Evolutionary conservation across 2,888 invertebrate species (phyloP).

Genomic region (Steinernema scapterisci): DNA sequence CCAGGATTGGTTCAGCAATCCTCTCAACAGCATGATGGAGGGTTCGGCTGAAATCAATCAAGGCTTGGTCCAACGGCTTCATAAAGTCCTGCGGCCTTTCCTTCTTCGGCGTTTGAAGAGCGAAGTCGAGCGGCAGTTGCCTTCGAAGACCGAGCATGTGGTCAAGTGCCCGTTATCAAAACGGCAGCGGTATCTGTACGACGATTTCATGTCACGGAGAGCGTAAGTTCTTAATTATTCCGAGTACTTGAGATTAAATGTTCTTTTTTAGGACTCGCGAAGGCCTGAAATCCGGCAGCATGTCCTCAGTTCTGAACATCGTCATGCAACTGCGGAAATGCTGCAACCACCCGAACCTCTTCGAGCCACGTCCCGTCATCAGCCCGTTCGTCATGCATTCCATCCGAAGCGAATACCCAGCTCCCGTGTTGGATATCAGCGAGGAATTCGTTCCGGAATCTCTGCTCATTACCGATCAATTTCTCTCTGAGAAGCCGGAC

Average conservation of each 20-base stretch:
- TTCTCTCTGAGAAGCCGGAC: background rate
- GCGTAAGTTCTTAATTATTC: slow-evolving; percentile 75
- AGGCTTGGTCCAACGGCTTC: slow-evolving; percentile 82
- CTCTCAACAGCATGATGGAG: slow-evolving; percentile 93
- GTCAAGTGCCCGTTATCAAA: slow-evolving; percentile 90
- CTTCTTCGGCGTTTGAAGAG: slow-evolving; percentile 86
- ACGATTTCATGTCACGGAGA: slow-evolving; percentile 97
- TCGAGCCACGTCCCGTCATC: slow-evolving; percentile 90
- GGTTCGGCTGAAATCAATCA: slow-evolving; percentile 89
- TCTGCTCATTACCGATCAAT: background rate
- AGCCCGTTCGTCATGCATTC: slow-evolving; percentile 71
- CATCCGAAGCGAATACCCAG: background rate
- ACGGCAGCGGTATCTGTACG: slow-evolving; percentile 93
- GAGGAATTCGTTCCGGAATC: background rate
- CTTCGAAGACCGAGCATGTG: slow-evolving; percentile 92
- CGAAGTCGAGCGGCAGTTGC: slow-evolving; percentile 96
- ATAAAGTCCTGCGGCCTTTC: slow-evolving; percentile 87
- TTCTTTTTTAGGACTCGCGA: slow-evolving; percentile 81
- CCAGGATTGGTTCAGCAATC: slow-evolving; percentile 97
- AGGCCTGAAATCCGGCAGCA: slow-evolving; percentile 87
- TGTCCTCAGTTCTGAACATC: slow-evolving; percentile 91
- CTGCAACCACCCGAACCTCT: slow-evolving; percentile 96
- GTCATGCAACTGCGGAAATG: slow-evolving; percentile 90
- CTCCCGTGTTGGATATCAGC: background rate
- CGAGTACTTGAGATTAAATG: background rate